Base-by-base conservation (phyloP, 2,797 vertebrate species). In the Cryptoprocta ferox region DNA sequence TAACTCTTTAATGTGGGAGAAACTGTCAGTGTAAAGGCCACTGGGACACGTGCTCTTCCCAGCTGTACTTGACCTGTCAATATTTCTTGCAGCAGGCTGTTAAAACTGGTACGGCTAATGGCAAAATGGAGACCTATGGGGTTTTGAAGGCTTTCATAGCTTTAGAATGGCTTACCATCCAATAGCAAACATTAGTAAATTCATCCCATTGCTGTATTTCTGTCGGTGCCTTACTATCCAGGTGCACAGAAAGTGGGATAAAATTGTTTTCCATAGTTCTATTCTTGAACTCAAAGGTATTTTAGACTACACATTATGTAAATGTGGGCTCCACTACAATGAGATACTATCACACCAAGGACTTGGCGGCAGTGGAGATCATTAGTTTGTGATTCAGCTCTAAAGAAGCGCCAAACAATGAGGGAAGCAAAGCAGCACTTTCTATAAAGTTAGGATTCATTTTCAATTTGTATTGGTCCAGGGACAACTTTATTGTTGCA, bases 1-100 rank as follows among this genome's bases (percentile, higher is more conserved):
- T 99, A 99, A 99, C 99, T 99, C 98, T 99, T 99, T 99, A 99
- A 99, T 99, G 99, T 98, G 98, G 98, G 98, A 98, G 98, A 99
- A 99, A 98, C 98, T 99, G 98, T 98, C 98, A 98, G 98, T 98
- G 98, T 98, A 98, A 99, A 99, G 98, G 98, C 99, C 98, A 98
- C 97, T 98, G 98, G 99, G 98, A 98, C 98, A 98, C 95, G 97
- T 94, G 75, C 96, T 98, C 98, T 98, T 98, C 98, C 98, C 98
- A 98, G 98, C 98, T 98, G 98, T 98, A 98, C 98, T 99, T 99
- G 99, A 99, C 98, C 98, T 99, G 99, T 99, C 99, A 91, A 99
- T 99, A 99, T 98, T 99, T 99, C 98, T 98, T 98, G 98, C 97
- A 71, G 98, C 95, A 96, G 95, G 98, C 97, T 98, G 98, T 98